phyloP scores from a whole-genome alignment of 2,888 invertebrate genomes.

The Epinotia brunnichana region DNA sequence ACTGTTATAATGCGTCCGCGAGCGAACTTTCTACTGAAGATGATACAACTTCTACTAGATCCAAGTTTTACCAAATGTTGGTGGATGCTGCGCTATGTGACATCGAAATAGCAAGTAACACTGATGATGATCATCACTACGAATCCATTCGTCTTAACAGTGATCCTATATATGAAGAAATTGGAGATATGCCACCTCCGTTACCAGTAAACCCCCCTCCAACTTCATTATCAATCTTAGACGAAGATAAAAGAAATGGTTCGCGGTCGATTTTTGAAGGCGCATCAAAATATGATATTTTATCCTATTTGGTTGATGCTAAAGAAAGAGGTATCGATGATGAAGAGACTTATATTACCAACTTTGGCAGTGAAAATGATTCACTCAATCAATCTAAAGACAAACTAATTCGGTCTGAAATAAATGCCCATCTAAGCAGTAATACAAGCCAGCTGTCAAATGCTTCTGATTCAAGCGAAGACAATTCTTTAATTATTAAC shows the following conservation, averaged over 20 bases:
- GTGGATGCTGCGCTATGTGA: slow-evolving; percentile 88
- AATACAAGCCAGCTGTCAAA: slow-evolving; percentile 90
- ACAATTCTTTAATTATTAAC: slow-evolving; percentile 87
- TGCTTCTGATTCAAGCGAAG: slow-evolving; percentile 94
- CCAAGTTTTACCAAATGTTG: slow-evolving; percentile 89
- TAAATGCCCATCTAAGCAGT: slow-evolving; percentile 83
- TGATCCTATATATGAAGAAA: slow-evolving; percentile 92
- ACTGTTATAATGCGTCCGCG: slow-evolving; percentile 88
- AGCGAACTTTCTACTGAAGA: slow-evolving; percentile 87
- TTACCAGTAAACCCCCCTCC: slow-evolving; percentile 91
- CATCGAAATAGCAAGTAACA: slow-evolving; percentile 85
- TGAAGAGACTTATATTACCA: slow-evolving; percentile 88
- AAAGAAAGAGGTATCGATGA: slow-evolving; percentile 89
- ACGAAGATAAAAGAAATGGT: slow-evolving; percentile 88
- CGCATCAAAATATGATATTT: slow-evolving; percentile 94
- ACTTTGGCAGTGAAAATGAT: slow-evolving; percentile 81
- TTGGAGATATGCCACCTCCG: slow-evolving; percentile 90
- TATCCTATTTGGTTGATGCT: slow-evolving; percentile 94
- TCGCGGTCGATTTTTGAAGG: slow-evolving; percentile 90
- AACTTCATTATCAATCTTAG: slow-evolving; percentile 85
- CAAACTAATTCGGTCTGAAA: slow-evolving; percentile 80
- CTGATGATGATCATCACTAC: slow-evolving; percentile 88
- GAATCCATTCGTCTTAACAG: slow-evolving; percentile 87
- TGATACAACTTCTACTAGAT: slow-evolving; percentile 85
- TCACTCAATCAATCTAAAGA: slow-evolving; percentile 83